A percentile compares a stretch with the other conserved stretches of the same genome.
Evolutionary conservation across 2,888 invertebrate species (phyloP).

Genomic region (Orthonychiurus folsomi): DNA sequence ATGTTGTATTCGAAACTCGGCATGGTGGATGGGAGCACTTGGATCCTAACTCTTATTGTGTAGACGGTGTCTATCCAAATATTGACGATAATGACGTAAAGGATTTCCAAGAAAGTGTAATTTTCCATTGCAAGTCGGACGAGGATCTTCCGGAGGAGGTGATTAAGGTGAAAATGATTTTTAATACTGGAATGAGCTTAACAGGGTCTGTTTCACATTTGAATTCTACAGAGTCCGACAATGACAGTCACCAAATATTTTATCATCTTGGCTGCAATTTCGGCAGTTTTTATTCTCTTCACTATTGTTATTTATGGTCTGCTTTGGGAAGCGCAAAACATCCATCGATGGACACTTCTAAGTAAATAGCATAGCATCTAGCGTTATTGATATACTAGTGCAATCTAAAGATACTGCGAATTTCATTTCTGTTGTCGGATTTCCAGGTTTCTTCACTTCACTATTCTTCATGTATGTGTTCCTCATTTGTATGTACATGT

Average conservation of each 20-base stretch:
- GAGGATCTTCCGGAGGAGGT: background rate
- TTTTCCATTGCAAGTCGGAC: background rate
- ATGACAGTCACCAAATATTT: no score
- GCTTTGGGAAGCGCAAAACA: constrained; percentile 32
- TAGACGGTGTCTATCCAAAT: constrained; percentile 9
- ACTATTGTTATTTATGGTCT: constrained; percentile 25
- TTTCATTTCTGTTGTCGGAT: no score
- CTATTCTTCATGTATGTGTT: constrained; percentile 35
- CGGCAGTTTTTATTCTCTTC: constrained; percentile 24
- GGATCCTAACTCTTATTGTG: background rate
- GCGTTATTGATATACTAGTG: no score
- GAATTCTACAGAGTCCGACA: background rate
- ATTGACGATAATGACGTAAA: background rate
- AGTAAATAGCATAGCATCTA: no score
- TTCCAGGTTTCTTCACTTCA: constrained; percentile 19
- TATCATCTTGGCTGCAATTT: constrained; percentile 5
- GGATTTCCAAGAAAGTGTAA: background rate
- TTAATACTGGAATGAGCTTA: no score
- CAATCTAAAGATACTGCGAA: no score
- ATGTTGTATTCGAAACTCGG: background rate
- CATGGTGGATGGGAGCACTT: background rate
- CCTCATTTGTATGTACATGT: constrained; percentile 23
- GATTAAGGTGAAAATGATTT: no score
- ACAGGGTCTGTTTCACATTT: constrained; percentile 8
- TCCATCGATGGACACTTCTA: constrained; percentile 30